phyloP scores from a whole-genome alignment of 35 echinoderm and acorn worm species.

The Holothuria glaberrima region DNA sequence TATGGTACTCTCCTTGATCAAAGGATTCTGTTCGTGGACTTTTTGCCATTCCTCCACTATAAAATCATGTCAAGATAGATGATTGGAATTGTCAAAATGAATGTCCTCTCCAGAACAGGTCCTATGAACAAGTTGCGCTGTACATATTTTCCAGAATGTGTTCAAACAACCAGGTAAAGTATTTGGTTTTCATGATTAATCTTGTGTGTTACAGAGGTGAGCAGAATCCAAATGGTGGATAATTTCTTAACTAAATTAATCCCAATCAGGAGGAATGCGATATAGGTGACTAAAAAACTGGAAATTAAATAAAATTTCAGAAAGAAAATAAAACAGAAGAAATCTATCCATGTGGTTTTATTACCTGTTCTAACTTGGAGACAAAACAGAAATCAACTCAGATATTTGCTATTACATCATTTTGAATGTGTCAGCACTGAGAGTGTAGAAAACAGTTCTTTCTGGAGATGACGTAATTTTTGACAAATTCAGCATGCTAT shows the following conservation, averaged over 20 bases:
- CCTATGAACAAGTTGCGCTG: background rate
- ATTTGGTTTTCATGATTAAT: constrained; percentile 29
- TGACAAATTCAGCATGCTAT: constrained; percentile 6
- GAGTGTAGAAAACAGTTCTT: constrained; percentile 19
- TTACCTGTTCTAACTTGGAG: constrained; percentile 9
- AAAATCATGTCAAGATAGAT: background rate
- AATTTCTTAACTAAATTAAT: background rate
- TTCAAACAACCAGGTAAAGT: background rate
- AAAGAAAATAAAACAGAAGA: background rate
- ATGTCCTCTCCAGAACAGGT: constrained; percentile 13
- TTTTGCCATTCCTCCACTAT: constrained; percentile 12
- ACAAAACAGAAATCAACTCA: background rate
- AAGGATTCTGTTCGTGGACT: background rate
- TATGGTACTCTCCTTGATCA: background rate
- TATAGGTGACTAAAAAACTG: background rate
- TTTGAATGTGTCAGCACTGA: background rate
- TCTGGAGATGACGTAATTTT: constrained; percentile 23
- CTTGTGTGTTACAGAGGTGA: background rate
- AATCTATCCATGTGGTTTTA: constrained; percentile 9
- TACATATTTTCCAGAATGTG: constrained; percentile 19
- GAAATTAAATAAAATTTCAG: background rate
- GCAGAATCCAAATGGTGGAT: constrained; percentile 8
- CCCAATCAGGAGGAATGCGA: background rate
- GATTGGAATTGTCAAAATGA: constrained; percentile 23
- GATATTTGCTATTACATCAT: background rate